Conservation (phyloP, 2,797 vertebrate species). For the Propithecus perrieri region DNA sequence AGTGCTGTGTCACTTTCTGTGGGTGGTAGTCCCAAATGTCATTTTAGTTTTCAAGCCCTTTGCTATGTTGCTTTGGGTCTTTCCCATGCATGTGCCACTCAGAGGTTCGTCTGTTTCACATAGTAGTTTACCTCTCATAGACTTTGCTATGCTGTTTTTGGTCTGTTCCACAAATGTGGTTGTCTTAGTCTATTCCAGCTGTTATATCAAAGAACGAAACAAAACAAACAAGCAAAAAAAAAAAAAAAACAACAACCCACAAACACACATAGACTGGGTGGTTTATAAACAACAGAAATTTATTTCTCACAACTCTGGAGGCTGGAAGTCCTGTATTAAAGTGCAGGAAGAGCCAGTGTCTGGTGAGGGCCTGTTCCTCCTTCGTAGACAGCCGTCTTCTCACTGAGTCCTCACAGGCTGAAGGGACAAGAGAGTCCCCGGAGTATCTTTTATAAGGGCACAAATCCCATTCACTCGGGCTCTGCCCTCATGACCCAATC, state of each 20-base stretch:
- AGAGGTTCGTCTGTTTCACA: neutral
- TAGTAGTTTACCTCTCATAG: neutral
- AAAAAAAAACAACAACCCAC: neutral
- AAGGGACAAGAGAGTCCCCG: neutral
- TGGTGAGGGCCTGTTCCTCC: neutral
- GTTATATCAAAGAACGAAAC: neutral
- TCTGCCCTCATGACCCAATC: neutral
- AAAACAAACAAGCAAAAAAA: neutral
- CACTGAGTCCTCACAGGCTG: neutral
- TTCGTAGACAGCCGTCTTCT: neutral
- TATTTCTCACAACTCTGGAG: neutral
- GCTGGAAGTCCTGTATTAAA: neutral
- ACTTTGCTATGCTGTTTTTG: neutral
- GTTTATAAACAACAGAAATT: neutral
- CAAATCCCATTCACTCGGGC: neutral
- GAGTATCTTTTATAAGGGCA: neutral
- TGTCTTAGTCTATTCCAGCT: neutral
- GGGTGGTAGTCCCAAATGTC: neutral
- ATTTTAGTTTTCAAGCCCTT: neutral
- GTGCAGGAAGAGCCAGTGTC: neutral
- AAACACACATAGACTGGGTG: neutral
- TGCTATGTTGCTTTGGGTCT: neutral
- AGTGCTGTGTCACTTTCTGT: neutral
- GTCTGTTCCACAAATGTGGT: neutral
- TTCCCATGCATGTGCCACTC: neutral